Evolutionary conservation across 2,113 vertebrate genomes (phyloP).

Genomic region (Chinchilla lanigera): DNA sequence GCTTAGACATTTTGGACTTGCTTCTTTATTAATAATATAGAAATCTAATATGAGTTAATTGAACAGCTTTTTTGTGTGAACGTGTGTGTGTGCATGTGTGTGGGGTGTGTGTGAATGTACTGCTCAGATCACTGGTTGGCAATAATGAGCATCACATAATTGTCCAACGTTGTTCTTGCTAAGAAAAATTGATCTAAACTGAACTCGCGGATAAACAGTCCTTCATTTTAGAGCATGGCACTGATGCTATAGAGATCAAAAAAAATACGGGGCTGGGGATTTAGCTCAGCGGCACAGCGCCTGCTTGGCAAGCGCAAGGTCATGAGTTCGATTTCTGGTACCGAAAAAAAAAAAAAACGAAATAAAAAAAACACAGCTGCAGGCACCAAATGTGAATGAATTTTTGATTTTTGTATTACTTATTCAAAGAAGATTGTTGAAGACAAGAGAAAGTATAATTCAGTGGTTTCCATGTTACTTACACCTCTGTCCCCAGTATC

Average conservation of each 20-base stretch:
- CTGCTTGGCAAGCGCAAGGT: no score
- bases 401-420: background rate
- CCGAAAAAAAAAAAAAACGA: no score
- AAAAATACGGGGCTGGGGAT: no score
- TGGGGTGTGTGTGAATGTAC: background rate
- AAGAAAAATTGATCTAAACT: background rate
- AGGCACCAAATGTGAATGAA: background rate
- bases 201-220: background rate
- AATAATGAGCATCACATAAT: background rate
- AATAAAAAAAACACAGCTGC: background rate
- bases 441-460: background rate
- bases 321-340: no score
- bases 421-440: background rate
- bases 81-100: background rate
- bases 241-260: background rate
- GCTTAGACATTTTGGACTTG: background rate
- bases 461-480: background rate
- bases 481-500: background rate
- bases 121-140: background rate
- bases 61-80: background rate
- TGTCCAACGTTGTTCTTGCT: background rate
- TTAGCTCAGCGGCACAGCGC: no score
- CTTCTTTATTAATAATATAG: slow-evolving; percentile 19
- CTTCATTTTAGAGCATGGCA: background rate
- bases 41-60: background rate